Evolutionary conservation across 1,140 invertebrate species (phyloP).

Genomic region (Leptinotarsa defecta): DNA sequence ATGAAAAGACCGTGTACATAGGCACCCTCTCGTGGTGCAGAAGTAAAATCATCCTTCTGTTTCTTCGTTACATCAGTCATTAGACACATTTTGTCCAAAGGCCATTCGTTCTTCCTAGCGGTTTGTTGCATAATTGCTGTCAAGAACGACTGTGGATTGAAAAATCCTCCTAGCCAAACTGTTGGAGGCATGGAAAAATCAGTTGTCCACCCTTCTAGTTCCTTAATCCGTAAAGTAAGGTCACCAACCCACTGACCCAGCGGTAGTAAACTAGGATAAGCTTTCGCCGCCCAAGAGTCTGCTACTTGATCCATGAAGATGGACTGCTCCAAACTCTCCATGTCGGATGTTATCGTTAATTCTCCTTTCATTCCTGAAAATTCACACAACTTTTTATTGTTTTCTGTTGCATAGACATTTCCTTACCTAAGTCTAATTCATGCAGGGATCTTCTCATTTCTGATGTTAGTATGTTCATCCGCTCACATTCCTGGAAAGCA

Average conservation of each 20-base stretch:
- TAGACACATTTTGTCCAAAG: conserved; percentile 93
- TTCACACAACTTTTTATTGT: not conserved
- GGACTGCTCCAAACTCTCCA: conserved; percentile 85
- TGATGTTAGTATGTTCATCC: conserved; percentile 86
- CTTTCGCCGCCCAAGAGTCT: conserved; percentile 78
- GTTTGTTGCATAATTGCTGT: conserved; percentile 98
- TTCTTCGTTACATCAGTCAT: conserved; percentile 95
- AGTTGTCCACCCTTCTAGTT: conserved; percentile 77
- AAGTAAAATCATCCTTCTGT: conserved; percentile 76
- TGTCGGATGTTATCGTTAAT: conserved; percentile 87
- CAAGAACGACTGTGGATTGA: conserved; percentile 95
- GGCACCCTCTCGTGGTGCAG: conserved; percentile 86
- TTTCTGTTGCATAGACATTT: not conserved
- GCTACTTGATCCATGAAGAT: conserved; percentile 89
- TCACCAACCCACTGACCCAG: conserved; percentile 89
- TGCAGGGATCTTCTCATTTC: conserved; percentile 82
- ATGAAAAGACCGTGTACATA: conserved; percentile 89
- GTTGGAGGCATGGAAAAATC: conserved; percentile 83
- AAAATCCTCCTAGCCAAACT: conserved; percentile 92
- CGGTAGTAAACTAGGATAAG: conserved; percentile 87
- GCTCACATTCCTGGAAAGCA: conserved; percentile 92
- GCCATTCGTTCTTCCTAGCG: conserved; percentile 93
- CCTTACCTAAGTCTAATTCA: conserved; percentile 57
- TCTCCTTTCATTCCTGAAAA: conserved; percentile 68
- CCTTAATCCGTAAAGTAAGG: conserved; percentile 74